Evolutionary conservation across 2,888 invertebrate species (phyloP), one percentile per base, ranked within the genome.

Genomic region (Synergus gifuensis): DNA sequence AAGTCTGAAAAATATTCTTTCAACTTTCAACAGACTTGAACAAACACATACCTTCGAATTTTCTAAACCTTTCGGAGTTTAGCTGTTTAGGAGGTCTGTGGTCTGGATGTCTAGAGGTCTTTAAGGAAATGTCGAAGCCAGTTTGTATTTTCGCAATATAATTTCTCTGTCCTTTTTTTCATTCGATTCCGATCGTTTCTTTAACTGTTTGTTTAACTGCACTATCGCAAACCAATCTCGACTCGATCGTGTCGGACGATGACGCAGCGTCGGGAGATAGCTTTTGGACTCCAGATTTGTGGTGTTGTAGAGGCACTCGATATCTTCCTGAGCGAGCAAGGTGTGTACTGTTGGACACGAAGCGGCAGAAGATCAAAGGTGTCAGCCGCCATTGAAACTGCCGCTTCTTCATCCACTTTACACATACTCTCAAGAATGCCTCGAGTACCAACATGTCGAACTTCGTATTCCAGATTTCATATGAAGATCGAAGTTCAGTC

Each of bases 401-500:
- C 80, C 78, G 80, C 78, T 80, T 73, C 73, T 73, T 78, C 77
- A 76, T 77, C 80, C 77, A 78, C 76, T 78, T 80, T 78, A 80
- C 80, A 78, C 69, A 69, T 76, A 73, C 73, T 40, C 62, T 63
- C 36, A 67, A 76, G 79, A 79, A 62, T 62, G 73, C 62, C 63
- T 63, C 76, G 76, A 76, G 76, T 78, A 78, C 73, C 73, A 62
- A 73, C 73, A 73, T 73, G 73, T 76, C 78, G 78, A 78, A 78
- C 73, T 78, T 67, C 28, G 78, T 73, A 76, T 73, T 78, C 73
- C 78, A 63, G 60, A 78, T 78, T 78, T 78, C 63, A 63, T 62
- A 46, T 73, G 28, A 78, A 78, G 76, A 78, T 76, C 60, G 67
- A 66, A 66, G 62, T 60, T 60, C 42, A 28, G 69, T 54, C 69